These are phyloP conservation scores for Podotricha telesiphe DNA, from an alignment of 2,888 invertebrate genomes.

Conservation along the genomic window DNA sequence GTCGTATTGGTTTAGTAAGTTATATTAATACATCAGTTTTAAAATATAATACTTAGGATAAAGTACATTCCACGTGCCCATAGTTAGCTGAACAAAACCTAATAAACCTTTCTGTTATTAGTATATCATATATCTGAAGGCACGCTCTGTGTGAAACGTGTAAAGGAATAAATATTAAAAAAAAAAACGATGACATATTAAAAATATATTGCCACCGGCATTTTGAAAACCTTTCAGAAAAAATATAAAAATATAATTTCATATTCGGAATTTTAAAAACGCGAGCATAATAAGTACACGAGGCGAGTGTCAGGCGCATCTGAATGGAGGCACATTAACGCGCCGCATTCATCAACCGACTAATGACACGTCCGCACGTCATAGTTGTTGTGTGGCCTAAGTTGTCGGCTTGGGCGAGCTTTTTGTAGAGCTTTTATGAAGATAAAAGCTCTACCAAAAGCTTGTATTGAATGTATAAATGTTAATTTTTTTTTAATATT, in stretches of 20 bases:
- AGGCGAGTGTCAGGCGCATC: constrained; percentile 72
- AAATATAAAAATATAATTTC: constrained; percentile 33
- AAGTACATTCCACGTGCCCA: too few relatives aligned
- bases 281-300: constrained; percentile 62
- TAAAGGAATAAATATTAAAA: not conserved
- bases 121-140: too few relatives aligned
- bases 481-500: too few relatives aligned
- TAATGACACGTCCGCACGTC: constrained; percentile 83
- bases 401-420: constrained; percentile 26
- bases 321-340: constrained; percentile 81
- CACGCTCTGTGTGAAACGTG: too few relatives aligned
- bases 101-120: too few relatives aligned
- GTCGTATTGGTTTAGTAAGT: too few relatives aligned
- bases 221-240: constrained; percentile 28
- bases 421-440: not conserved
- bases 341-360: constrained; percentile 77
- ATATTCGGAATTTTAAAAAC: constrained; percentile 39
- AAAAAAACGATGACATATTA: not conserved
- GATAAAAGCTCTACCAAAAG: too few relatives aligned
- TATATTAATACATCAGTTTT: too few relatives aligned
- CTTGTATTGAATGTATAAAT: too few relatives aligned
- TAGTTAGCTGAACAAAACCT: too few relatives aligned
- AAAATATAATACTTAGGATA: too few relatives aligned
- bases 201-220: not conserved
- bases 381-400: constrained; percentile 53